These are phyloP conservation scores for Habropoda laboriosa DNA, from an alignment of 1,140 invertebrate species.

Conservation along the genomic window DNA sequence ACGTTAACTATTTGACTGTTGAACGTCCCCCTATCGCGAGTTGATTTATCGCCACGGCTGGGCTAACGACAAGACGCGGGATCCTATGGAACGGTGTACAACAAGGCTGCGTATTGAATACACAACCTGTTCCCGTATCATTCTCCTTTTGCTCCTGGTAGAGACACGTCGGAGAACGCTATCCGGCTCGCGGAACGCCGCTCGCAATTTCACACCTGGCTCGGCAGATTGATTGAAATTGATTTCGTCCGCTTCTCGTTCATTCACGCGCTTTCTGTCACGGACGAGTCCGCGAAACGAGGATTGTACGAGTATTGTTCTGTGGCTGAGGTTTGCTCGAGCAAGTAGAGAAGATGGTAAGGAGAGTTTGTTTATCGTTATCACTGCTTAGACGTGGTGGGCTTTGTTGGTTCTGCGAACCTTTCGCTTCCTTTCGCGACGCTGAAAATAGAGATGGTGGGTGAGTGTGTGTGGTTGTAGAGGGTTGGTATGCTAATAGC, in stretches of 20 bases:
- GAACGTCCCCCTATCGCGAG: slow-evolving; percentile 2
- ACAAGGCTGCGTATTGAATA: slow-evolving; percentile 3
- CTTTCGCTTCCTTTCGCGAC: neutral
- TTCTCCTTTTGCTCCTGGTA: neutral
- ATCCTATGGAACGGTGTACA: neutral
- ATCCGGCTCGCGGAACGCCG: neutral
- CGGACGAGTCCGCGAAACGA: neutral
- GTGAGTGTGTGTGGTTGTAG: neutral
- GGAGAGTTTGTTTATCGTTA: slow-evolving; percentile 18
- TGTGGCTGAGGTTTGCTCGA: no score
- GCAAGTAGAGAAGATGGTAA: neutral
- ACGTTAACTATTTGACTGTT: neutral
- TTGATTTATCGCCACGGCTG: slow-evolving; percentile 1
- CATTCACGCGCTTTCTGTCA: no score
- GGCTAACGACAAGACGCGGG: slow-evolving; percentile 1
- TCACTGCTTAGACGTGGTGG: neutral
- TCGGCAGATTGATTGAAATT: slow-evolving; percentile 5
- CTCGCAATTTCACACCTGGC: slow-evolving; percentile 8
- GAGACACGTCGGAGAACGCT: neutral
- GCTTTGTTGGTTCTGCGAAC: slow-evolving; percentile 5
- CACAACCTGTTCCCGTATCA: slow-evolving; percentile 13
- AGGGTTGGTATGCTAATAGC: neutral
- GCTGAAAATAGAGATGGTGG: neutral
- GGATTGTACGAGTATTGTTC: neutral
- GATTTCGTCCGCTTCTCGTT: neutral